Evolutionary conservation across 2,113 vertebrate genomes (phyloP), one percentile per base, ranked within the genome.

Genomic region (Dicaeum eximium): DNA sequence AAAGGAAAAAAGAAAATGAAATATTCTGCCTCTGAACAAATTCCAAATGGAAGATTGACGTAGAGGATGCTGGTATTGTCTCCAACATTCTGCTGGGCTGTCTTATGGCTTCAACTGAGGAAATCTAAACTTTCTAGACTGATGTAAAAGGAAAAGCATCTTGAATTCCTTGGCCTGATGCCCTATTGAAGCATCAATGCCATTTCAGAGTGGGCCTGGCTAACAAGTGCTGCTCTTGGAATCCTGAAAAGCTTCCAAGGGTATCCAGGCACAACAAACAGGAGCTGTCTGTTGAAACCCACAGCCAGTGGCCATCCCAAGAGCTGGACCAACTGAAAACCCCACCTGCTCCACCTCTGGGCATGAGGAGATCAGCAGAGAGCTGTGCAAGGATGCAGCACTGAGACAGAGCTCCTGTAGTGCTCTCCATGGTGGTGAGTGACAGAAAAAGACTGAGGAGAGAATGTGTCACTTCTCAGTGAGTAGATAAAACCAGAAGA

Each of bases 51-150:
- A 57, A 95, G 92, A 93, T 38, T 95, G 95, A 88, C 80, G 42
- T 60, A 82, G 80, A 79, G 40, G 54, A 89, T 70, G 57, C 65
- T 77, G 54, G 48, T 96, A 89, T 87, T 93, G 75, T 88, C 69
- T 93, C 65, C 66, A 33, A 48, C 94, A 84, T 96, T 95, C 95
- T 95, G 92, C 72, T 81, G 79, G 71, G 33, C 91, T 96, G 77
- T 90, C 70, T 93, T 72, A 79, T 58, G 75, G 31, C 91, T 93
- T 83, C 78, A 88, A 64, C 60, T 72, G 75, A 95, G 57, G 72
- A 94, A 89, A 89, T 92, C 71, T 77, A 88, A 37, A 94, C 95
- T 95, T 95, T 95, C 92, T 84, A 91, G 72, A 79, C 75, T 91
- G 23, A 13, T 70, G 23, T 50, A 90, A 77, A 92, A 92, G 75